Percentiles rank a stretch among this genome's conserved stretches.
phyloP scores from a whole-genome alignment of 2,888 invertebrate genomes.

The Drosophila kambysellisi region DNA sequence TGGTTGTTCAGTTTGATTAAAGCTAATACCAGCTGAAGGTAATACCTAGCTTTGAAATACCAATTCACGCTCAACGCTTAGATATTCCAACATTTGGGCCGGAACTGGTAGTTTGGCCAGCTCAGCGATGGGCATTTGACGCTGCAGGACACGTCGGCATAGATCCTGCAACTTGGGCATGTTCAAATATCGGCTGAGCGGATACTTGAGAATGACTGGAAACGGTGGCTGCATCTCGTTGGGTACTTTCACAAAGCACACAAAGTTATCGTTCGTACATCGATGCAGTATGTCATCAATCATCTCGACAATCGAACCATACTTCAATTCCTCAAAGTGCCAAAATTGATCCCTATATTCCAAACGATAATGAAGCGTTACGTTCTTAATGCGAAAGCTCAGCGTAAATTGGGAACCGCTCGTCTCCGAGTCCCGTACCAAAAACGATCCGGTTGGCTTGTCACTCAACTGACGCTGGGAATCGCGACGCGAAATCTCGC shows the following conservation, averaged over 20 bases:
- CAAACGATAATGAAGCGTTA: slow-evolving; percentile 90
- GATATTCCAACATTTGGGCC: slow-evolving; percentile 86
- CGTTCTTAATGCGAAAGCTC: slow-evolving; percentile 90
- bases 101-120: slow-evolving; percentile 90
- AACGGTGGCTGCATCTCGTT: slow-evolving; percentile 89
- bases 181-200: slow-evolving; percentile 90
- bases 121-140: slow-evolving; percentile 87
- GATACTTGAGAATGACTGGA: slow-evolving; percentile 90
- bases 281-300: slow-evolving; percentile 90
- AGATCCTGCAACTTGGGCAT: slow-evolving; percentile 90
- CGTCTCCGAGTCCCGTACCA: slow-evolving; percentile 91
- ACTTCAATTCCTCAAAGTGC: slow-evolving; percentile 84
- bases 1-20: slow-evolving; percentile 63
- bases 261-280: slow-evolving; percentile 88
- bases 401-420: slow-evolving; percentile 89
- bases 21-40: slow-evolving; percentile 61
- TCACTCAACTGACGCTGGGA: slow-evolving; percentile 89
- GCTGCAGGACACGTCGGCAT: slow-evolving; percentile 90
- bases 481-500: slow-evolving; percentile 90
- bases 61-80: slow-evolving; percentile 85
- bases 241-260: slow-evolving; percentile 90
- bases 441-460: slow-evolving; percentile 91
- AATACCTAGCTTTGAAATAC: slow-evolving; percentile 80
- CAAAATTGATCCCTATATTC: slow-evolving; percentile 88
- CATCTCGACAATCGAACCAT: slow-evolving; percentile 88